Evolutionary conservation across 1,140 invertebrate genomes (phyloP), one percentile per base, ranked within the genome.

Genomic region (Thaumatotibia leucotreta): DNA sequence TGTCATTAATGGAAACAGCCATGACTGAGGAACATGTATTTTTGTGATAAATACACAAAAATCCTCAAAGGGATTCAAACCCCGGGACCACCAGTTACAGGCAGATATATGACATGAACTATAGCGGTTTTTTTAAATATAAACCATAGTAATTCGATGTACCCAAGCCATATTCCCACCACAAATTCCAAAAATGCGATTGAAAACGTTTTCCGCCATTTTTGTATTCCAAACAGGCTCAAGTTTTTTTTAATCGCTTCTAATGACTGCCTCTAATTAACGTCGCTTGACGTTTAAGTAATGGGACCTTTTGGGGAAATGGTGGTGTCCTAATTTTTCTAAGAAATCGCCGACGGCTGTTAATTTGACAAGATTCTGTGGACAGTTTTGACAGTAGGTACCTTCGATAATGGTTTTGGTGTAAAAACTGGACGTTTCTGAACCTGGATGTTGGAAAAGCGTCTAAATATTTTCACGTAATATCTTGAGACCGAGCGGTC

Each of bases 221-320:
- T 84, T 82, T 82, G 80, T 79, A 80, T 82, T 84, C 77, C 50
- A 63, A 69, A 64, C 73, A 49, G 66, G 64, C 68, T 69, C 74
- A 84, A 73, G 73, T 81, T 63, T 83, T 82, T 84, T 86, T 86
- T 82, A 87, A 89, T 81, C 77, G 76, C 61, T 74, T 70, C 79
- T 86, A 86, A 87, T 80, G 86, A 86, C 83, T 83, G 75, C 66
- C 75, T 68, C 78, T 85, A 86, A 89, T 87, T 87, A 84, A 87
- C 84, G 81, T 72, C 73, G 73, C 72, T 79, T 82, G 74, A 77
- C 74, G 75, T 74, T 80, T 74, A 75, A 77, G 69, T 77, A 84
- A 83, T 77, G 75, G 76, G 73, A 76, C 79, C 79, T 86, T 85
- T 70, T 68, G 74, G 68, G 65, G 65, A 79, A 80, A 80, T 10